phyloP scores from a whole-genome alignment of 2,113 vertebrate genomes.

The Pedetes capensis region DNA sequence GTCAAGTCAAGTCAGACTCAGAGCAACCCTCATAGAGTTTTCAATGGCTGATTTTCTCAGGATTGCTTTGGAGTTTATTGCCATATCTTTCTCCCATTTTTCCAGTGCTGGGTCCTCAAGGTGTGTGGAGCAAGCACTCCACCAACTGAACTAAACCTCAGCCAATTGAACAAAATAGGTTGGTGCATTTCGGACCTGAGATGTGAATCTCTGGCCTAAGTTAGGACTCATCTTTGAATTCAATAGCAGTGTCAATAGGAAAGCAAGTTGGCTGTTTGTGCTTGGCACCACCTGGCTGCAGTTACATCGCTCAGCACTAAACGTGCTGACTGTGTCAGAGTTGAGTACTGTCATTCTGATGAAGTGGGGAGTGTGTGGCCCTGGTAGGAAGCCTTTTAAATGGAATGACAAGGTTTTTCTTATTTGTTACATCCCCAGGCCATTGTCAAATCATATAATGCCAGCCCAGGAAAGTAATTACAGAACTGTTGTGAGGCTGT shows the following conservation, averaged over 20 bases:
- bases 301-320: slow-evolving; percentile 67
- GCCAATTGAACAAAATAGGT: slow-evolving; percentile 26
- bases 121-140: too few species aligned
- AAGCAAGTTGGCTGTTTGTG: slow-evolving; percentile 58
- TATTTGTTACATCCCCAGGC: slow-evolving; percentile 81
- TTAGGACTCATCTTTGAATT: slow-evolving; percentile 49
- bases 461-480: slow-evolving; percentile 80
- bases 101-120: too few species aligned
- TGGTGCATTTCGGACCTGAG: slow-evolving; percentile 21
- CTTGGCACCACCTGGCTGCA: slow-evolving; percentile 62
- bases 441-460: slow-evolving; percentile 81
- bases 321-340: slow-evolving; percentile 65
- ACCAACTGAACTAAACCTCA: too few species aligned
- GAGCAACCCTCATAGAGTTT: too few species aligned
- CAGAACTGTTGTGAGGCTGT: slow-evolving; percentile 78
- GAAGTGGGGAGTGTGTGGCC: slow-evolving; percentile 75
- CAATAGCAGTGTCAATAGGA: slow-evolving; percentile 48
- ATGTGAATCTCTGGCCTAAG: slow-evolving; percentile 33
- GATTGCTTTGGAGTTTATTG: too few species aligned
- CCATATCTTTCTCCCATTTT: too few species aligned
- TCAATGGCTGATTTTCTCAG: too few species aligned
- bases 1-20: too few species aligned
- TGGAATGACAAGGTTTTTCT: slow-evolving; percentile 81
- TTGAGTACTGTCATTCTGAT: slow-evolving; percentile 78
- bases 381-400: slow-evolving; percentile 79